These are phyloP conservation scores for Anthopleura xanthogrammica DNA, from an alignment of 92 coral and sea anemone genomes.

Conservation along the genomic window DNA sequence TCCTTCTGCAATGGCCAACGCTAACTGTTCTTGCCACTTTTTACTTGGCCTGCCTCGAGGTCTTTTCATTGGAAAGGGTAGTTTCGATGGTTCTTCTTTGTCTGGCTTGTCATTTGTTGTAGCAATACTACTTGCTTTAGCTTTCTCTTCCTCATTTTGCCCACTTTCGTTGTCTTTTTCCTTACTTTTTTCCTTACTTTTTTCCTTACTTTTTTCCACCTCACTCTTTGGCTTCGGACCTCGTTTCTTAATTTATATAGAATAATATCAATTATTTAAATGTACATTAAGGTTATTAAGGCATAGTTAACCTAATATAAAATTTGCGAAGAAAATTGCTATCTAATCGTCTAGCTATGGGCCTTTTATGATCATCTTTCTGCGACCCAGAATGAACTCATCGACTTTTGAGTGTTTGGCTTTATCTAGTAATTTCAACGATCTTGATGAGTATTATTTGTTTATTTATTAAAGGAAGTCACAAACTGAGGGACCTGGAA, in stretches of 20 bases:
- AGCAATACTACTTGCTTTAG: too few relatives aligned
- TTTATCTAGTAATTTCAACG: too few relatives aligned
- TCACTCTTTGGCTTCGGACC: constrained; percentile 35
- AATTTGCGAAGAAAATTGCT: too few relatives aligned
- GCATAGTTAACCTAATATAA: not conserved
- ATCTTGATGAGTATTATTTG: too few relatives aligned
- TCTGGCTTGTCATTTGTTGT: constrained; percentile 13
- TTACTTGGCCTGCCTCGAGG: constrained; percentile 48
- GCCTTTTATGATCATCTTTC: not conserved
- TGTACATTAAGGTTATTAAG: not conserved
- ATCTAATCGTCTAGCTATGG: not conserved
- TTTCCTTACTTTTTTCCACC: constrained; percentile 24
- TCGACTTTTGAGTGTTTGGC: too few relatives aligned
- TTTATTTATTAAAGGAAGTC: too few relatives aligned
- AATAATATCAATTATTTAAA: not conserved
- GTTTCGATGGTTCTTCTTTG: constrained; percentile 20
- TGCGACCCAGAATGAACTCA: too few relatives aligned
- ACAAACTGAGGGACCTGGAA: too few relatives aligned
- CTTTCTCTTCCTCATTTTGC: constrained; percentile 5
- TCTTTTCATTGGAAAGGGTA: constrained; percentile 35
- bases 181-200: constrained; percentile 19
- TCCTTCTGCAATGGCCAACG: constrained; percentile 32
- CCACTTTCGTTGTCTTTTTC: constrained; percentile 19
- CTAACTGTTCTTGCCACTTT: constrained; percentile 46
- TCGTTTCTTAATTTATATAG: constrained; percentile 9